Evolutionary conservation across 2,888 invertebrate genomes (phyloP), one percentile per base, ranked within the genome.

Genomic region (Dynastes tityus): DNA sequence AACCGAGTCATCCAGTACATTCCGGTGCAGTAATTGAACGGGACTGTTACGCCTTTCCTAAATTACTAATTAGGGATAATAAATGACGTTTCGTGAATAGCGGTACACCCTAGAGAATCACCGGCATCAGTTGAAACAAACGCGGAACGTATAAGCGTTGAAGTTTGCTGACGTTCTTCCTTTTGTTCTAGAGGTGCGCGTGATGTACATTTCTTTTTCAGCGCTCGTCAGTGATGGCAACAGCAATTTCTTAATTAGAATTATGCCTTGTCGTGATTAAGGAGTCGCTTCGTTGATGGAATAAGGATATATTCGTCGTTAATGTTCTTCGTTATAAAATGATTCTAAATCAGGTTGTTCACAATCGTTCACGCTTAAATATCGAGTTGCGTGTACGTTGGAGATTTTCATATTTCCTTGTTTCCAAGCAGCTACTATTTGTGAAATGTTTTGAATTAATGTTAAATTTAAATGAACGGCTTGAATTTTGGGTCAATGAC

Each of bases 51-150:
- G 64, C 73, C 75, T 78, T 80, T 80, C 61, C 78, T 77, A 78
- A 80, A 80, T 80, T 79, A 58, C 80, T 80, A 80, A 80, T 79
- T 80, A 75, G 75, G 65, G 74, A 79, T 78, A 71, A 78, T 77
- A 79, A 79, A 77, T 80, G 79, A 27, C 49, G 61, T 61, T 37
- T 29, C 32, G 51, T 51, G 68, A 40, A 65, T 40, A 63, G 37
- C 32, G 40, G 37, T 13, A 68, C 5, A n/a, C 51, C 29, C 51
- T 27, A 51, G 51, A 68, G 68, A 29, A 68, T 13, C 40, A 6
- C 11, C 16, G 61, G 9, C 49, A 22, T 58, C 55, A 58, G 55
- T 16, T 71, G 37, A 37, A 71, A 40, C 37, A 58, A 71, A 71
- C 22, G 27, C 49, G 49, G 8, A 8, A 11, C 45, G 45, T 45